Base-by-base conservation (phyloP, 2,797 vertebrate species). In the Potorous gilbertii region DNA sequence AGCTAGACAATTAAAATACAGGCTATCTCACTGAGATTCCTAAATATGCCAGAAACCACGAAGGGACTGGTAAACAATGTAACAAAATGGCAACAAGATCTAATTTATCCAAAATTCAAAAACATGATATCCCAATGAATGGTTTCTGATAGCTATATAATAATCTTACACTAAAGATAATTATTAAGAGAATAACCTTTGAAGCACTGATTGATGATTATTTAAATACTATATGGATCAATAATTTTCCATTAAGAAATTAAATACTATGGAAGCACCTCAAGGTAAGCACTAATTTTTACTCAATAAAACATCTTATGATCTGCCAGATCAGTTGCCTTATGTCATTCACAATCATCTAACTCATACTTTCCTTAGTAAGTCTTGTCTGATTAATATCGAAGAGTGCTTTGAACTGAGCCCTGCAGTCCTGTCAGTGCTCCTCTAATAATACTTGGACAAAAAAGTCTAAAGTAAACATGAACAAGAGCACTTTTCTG, bases 321-420 rank as follows among this genome's bases (percentile, higher is more conserved):
- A 91, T 40, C 57, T 92, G 59, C 34, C 59, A 55, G 40, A 92
- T 55, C 28, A 92, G 31, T 54, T 54, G 29, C 57, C 57, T 92
- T 54, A 9, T 52, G 12, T n/a, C 40, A 92, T 62, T 92, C 29
- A 62, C 31, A 87, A 96, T 95, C 13, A 55, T 54, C 16, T 57
- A 50, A 13, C 91, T 54, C 34, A 92, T 59, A 54, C 1, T 95
- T 92, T 55, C 14, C 92, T 11, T 95, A 31, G 10, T 92, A 94
- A 90, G 56, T 95, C 92, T 96, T 92, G 31, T 95, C 89, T 66
- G 87, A 94, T 91, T 94, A 96, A 11, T 55, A 92, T 57, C 87
- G 91, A 66, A 14, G 55, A 94, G 31, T 40, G n/a, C 92, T 54
- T 96, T 94, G 93, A 55, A 90, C 89, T 89, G 93, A 94, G 66